phyloP scores from a whole-genome alignment of 2,113 vertebrate genomes.

The Galbula dea region DNA sequence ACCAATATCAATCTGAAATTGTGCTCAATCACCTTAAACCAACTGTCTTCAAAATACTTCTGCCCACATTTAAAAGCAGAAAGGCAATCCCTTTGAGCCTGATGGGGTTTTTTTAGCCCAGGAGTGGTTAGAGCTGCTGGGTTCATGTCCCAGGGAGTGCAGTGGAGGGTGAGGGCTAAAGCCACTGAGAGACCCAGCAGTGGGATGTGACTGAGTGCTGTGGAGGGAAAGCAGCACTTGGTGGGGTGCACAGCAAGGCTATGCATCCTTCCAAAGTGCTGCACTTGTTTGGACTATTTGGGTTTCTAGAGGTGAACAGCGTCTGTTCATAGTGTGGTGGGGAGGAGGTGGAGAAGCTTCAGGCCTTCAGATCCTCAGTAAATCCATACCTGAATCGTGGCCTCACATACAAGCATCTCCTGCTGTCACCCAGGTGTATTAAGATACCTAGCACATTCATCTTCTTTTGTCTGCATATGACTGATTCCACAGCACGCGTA shows the following conservation, averaged over 20 bases:
- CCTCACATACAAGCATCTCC: neutral
- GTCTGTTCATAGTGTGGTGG: neutral
- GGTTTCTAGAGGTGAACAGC: neutral
- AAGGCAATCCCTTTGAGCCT: neutral
- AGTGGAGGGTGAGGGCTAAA: neutral
- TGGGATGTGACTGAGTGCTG: accelerated
- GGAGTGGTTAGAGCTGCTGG: neutral
- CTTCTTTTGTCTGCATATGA: neutral
- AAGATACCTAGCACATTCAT: neutral
- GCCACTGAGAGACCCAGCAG: neutral
- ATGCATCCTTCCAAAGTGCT: neutral
- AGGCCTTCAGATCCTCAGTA: neutral
- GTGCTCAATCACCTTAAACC: neutral
- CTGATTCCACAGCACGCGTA: accelerated
- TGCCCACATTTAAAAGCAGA: neutral
- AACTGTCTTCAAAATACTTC: neutral
- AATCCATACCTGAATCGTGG: neutral
- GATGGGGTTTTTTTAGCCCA: neutral
- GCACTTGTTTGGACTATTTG: neutral
- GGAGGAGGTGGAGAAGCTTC: neutral
- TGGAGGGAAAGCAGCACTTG: neutral
- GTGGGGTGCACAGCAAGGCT: neutral
- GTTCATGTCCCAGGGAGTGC: neutral
- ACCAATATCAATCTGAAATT: neutral
- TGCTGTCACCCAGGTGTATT: neutral